Percentiles rank a stretch among this genome's conserved stretches.
Conservation (phyloP, 2,888 invertebrate species). For the Tinea pellionella region DNA sequence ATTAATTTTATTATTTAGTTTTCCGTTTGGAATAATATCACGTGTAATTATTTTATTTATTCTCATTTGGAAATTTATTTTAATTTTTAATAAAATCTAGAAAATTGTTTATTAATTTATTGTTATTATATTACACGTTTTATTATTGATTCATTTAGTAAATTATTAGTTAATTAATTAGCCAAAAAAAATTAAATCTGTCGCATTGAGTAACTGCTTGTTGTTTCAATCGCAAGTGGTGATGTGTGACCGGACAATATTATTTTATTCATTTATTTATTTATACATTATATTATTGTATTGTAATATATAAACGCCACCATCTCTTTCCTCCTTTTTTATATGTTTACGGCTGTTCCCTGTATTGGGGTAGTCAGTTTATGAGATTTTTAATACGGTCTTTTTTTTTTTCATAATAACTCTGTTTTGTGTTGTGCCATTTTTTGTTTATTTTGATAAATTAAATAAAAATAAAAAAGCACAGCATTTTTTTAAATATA, state of each 20-base stretch:
- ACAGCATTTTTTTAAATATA: too few relatives aligned
- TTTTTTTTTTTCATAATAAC: too few relatives aligned
- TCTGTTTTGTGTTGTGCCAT: too few relatives aligned
- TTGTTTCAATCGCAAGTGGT: neutral
- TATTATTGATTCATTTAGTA: neutral
- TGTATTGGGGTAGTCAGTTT: too few relatives aligned
- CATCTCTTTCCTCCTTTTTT: neutral
- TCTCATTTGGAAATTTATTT: neutral
- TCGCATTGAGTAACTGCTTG: neutral
- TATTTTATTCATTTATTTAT: neutral
- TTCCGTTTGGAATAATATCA: neutral
- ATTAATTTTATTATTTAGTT: neutral
- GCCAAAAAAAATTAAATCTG: constrained; percentile 1
- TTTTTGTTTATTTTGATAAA: too few relatives aligned
- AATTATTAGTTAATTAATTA: neutral
- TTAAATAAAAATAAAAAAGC: too few relatives aligned
- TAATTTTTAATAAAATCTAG: neutral
- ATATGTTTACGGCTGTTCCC: neutral
- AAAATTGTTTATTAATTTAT: neutral
- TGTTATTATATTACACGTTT: neutral
- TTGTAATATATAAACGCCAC: neutral
- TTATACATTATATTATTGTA: neutral
- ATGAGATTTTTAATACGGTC: too few relatives aligned
- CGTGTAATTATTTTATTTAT: neutral
- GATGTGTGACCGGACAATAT: neutral